A percentile compares a stretch with the other conserved stretches of the same genome.
Conservation (phyloP, 1,140 invertebrate species). For the Brachystomella parvula region DNA sequence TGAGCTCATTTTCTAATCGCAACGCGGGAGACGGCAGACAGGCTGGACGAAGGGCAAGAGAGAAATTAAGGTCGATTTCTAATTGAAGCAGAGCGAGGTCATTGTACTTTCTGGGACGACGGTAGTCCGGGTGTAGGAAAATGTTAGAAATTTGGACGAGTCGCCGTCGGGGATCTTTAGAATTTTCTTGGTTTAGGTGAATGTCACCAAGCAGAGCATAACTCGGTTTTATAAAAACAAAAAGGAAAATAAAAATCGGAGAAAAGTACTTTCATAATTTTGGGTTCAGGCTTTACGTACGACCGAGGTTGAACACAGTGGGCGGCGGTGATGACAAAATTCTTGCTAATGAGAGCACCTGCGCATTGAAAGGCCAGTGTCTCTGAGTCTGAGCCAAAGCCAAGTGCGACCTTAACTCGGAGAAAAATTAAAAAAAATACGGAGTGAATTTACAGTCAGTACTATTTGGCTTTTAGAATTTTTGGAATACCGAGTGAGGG, state of each 20-base stretch:
- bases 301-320: slow-evolving; percentile 44
- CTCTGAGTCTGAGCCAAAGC: neutral
- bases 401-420: slow-evolving; percentile 10
- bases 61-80: slow-evolving; percentile 44
- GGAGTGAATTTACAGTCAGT: too few relatives aligned
- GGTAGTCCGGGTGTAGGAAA: slow-evolving; percentile 46
- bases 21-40: slow-evolving; percentile 49
- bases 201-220: slow-evolving; percentile 21
- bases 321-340: slow-evolving; percentile 50
- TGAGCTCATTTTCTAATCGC: slow-evolving; percentile 24
- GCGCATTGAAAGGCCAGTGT: slow-evolving; percentile 16
- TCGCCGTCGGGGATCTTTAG: neutral
- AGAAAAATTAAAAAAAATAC: neutral
- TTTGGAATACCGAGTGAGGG: slow-evolving; percentile 14
- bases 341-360: slow-evolving; percentile 46
- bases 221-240: slow-evolving; percentile 9
- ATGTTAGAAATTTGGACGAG: slow-evolving; percentile 14
- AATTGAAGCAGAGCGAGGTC: slow-evolving; percentile 55
- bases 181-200: neutral
- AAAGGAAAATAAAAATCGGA: neutral
- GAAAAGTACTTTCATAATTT: neutral
- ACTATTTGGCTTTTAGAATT: neutral
- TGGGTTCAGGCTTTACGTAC: neutral
- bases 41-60: slow-evolving; percentile 47
- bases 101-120: slow-evolving; percentile 48